Percentiles rank a stretch among this genome's conserved stretches.
phyloP scores from a whole-genome alignment of 37 sponge, comb jelly and placozoan species.

The Geodia barretti region DNA sequence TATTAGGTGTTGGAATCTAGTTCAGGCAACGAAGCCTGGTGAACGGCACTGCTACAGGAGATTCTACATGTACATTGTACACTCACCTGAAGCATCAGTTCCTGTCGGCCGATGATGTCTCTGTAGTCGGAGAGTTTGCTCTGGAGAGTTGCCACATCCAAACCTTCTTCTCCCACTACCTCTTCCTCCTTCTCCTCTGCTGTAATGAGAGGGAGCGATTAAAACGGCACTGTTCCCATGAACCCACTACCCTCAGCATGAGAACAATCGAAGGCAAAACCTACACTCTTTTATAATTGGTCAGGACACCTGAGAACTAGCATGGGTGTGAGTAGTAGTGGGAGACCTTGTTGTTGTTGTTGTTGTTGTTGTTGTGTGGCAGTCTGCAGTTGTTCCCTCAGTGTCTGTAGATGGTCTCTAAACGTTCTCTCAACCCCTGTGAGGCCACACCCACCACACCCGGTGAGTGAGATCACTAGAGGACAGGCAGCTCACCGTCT shows the following conservation, averaged over 20 bases:
- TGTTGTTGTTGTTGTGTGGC: too few relatives aligned
- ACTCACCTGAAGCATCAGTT: constrained; percentile 19
- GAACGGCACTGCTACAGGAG: too few relatives aligned
- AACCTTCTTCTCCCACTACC: not conserved
- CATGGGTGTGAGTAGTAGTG: not conserved
- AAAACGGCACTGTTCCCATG: too few relatives aligned
- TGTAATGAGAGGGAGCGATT: too few relatives aligned
- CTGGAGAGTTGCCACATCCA: not conserved
- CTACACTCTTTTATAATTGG: not conserved
- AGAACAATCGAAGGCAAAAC: not conserved
- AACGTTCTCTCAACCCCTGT: not conserved
- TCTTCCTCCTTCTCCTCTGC: not conserved
- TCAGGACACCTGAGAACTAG: not conserved
- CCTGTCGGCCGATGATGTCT: constrained; percentile 43
- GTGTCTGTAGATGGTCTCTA: not conserved
- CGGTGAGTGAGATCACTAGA: too few relatives aligned
- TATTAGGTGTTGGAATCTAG: too few relatives aligned
- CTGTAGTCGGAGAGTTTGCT: constrained; percentile 30
- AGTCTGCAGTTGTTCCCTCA: not conserved
- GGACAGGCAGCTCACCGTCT: constrained; percentile 50
- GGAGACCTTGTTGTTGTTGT: not conserved
- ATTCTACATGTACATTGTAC: too few relatives aligned
- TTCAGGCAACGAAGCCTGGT: too few relatives aligned
- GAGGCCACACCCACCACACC: too few relatives aligned
- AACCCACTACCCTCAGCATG: too few relatives aligned